Percentiles rank a stretch among this genome's conserved stretches.
Evolutionary conservation across 2,888 invertebrate species (phyloP).

Genomic region (Drosophila greeni): DNA sequence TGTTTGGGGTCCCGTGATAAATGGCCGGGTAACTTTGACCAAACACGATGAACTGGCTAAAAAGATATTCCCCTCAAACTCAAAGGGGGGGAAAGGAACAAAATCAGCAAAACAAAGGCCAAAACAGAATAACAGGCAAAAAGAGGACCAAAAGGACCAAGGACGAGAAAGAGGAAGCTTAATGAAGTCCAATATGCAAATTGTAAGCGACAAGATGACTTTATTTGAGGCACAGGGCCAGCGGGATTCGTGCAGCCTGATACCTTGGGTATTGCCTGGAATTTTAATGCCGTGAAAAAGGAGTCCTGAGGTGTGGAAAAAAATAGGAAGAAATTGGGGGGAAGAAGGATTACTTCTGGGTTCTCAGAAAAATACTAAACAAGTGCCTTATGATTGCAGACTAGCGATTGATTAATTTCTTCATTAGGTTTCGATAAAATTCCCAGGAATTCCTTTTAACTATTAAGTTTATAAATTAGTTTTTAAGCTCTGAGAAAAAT

Average conservation of each 20-base stretch:
- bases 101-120: conserved; percentile 12
- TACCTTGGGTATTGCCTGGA: conserved; percentile 13
- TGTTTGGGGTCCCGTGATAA: conserved; percentile 22
- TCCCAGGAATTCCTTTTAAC: not conserved
- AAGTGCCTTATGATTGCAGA: not conserved
- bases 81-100: not conserved
- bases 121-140: conserved; percentile 10
- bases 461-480: not conserved
- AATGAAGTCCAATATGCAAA: conserved; percentile 74
- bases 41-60: conserved; percentile 61
- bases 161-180: conserved; percentile 33
- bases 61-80: conserved; percentile 48
- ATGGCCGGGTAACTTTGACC: conserved; percentile 26
- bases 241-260: conserved; percentile 9
- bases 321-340: not conserved
- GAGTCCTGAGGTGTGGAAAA: not conserved
- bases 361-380: not conserved
- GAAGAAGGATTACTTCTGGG: not conserved
- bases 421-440: not conserved
- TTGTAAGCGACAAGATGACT: conserved; percentile 40
- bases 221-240: conserved; percentile 3
- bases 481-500: too few species aligned
- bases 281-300: conserved; percentile 1
- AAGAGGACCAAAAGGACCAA: too few species aligned
- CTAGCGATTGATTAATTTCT: not conserved